Evolutionary conservation across 2,113 vertebrate genomes (phyloP).

Genomic region (Lophotis ruficrista): DNA sequence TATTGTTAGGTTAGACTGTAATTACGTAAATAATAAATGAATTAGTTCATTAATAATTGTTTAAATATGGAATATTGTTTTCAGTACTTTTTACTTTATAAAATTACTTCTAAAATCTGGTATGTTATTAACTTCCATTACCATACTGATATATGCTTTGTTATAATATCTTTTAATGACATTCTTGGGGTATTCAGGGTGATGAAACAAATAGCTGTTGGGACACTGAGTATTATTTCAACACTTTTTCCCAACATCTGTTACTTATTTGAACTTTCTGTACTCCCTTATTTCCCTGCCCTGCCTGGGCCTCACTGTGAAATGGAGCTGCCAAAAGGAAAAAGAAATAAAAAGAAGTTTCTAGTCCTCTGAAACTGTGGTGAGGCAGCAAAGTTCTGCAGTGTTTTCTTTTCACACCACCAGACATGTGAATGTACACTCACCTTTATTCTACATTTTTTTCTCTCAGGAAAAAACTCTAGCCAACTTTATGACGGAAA

Average conservation of each 20-base stretch:
- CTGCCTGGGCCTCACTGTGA: not conserved
- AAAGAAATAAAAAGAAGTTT: not conserved
- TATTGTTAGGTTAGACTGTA: not conserved
- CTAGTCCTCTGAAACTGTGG: not conserved
- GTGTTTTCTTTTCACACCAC: not conserved
- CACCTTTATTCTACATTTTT: not conserved
- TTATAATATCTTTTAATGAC: not conserved
- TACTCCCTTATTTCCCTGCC: not conserved
- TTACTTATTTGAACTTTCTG: slow-evolving; percentile 25
- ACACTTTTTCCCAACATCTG: not conserved
- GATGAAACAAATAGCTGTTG: not conserved
- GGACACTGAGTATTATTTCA: not conserved
- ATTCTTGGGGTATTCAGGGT: not conserved
- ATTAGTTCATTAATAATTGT: not conserved
- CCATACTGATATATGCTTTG: not conserved
- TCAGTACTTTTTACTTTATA: not conserved
- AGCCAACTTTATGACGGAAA: not conserved
- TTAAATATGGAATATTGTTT: not conserved
- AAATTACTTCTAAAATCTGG: not conserved
- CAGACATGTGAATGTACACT: not conserved
- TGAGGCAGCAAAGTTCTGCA: not conserved
- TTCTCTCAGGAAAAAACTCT: not conserved
- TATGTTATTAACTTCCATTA: not conserved
- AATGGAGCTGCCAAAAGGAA: not conserved
- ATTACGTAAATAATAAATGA: not conserved